phyloP scores from a whole-genome alignment of 2,113 vertebrate species.

The Tapirus terrestris region DNA sequence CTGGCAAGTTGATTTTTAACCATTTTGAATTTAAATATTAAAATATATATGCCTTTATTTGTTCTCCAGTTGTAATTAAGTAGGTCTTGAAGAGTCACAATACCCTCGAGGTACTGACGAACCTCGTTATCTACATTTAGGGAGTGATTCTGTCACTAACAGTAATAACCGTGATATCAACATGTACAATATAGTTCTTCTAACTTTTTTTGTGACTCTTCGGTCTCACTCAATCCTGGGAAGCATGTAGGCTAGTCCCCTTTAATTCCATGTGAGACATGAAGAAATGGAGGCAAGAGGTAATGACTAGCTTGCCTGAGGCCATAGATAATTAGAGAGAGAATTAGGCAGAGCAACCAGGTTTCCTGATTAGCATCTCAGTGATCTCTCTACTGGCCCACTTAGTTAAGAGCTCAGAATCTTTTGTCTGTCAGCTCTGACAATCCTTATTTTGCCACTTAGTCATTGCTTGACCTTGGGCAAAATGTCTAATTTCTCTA shows the following conservation, averaged over 20 bases:
- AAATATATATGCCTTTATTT: neutral
- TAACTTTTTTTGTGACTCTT: neutral
- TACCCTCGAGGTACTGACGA: neutral
- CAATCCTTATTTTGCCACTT: conserved; percentile 38
- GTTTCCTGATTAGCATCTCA: conserved; percentile 17
- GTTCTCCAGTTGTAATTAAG: neutral
- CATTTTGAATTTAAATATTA: neutral
- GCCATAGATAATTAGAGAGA: conserved; percentile 31
- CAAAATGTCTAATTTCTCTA: conserved; percentile 56
- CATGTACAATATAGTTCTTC: neutral
- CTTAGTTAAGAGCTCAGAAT: conserved; percentile 38
- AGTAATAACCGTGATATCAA: neutral
- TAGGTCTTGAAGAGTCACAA: neutral
- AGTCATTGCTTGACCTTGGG: conserved; percentile 51
- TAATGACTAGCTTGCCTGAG: neutral
- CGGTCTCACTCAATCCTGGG: neutral
- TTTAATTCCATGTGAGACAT: neutral
- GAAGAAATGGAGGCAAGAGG: neutral
- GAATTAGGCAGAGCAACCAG: neutral
- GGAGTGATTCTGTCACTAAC: neutral
- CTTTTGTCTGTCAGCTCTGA: conserved; percentile 9
- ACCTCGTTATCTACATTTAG: neutral
- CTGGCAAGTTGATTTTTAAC: neutral
- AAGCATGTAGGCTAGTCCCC: neutral
- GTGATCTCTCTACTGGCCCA: conserved; percentile 8